Conservation (phyloP, 2,888 invertebrate species). For the Dascillus cervinus region DNA sequence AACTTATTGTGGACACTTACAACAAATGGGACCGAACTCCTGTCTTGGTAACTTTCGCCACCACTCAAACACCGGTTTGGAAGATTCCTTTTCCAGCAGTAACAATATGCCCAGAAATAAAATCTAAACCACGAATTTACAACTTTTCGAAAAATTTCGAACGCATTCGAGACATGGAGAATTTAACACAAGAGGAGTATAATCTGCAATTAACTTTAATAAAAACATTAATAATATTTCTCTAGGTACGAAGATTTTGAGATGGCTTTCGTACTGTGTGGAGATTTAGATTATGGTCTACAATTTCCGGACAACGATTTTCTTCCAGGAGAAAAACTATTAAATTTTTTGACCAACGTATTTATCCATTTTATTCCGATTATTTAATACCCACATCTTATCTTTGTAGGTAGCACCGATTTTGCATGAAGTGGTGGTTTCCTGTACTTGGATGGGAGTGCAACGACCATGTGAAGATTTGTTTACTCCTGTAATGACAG, state of each 20-base stretch:
- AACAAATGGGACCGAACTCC: constrained; percentile 64
- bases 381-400: too few species aligned
- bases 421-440: too few species aligned
- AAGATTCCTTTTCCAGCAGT: constrained; percentile 45
- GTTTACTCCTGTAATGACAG: constrained; percentile 57
- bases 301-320: too few species aligned
- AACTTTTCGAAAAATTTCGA: too few species aligned
- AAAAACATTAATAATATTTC: background rate
- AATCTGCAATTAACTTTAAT: background rate
- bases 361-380: too few species aligned
- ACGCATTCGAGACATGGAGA: too few species aligned
- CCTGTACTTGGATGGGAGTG: constrained; percentile 5
- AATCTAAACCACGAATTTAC: constrained; percentile 41
- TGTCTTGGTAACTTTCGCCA: constrained; percentile 66
- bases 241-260: background rate
- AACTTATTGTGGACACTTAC: constrained; percentile 56
- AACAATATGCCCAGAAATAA: constrained; percentile 56
- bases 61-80: constrained; percentile 58
- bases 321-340: too few species aligned
- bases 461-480: constrained; percentile 22
- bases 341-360: too few species aligned
- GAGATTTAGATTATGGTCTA: too few species aligned
- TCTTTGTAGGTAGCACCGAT: too few species aligned
- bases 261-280: too few species aligned
- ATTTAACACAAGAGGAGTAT: background rate